phyloP scores from a whole-genome alignment of 2,888 invertebrate species.

The Iphiclides podalirius region DNA sequence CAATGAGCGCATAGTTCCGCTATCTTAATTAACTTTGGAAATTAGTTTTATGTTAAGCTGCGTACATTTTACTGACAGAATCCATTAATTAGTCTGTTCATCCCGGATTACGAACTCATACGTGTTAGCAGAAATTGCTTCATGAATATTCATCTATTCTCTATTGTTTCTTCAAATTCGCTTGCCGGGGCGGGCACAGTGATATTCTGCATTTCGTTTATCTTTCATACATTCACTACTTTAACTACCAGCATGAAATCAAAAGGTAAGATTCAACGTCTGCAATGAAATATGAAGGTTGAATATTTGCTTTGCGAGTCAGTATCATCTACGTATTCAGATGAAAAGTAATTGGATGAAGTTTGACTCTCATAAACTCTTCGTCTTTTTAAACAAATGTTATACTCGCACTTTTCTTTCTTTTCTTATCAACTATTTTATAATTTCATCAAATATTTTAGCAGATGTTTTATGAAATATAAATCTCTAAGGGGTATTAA shows the following conservation, averaged over 20 bases:
- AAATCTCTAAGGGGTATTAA: too few species aligned
- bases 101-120: conserved; percentile 15
- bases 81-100: conserved; percentile 18
- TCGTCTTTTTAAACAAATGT: too few species aligned
- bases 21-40: conserved; percentile 7
- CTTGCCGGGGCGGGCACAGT: neutral
- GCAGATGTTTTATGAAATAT: too few species aligned
- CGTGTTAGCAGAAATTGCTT: conserved; percentile 17
- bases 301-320: too few species aligned
- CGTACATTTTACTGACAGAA: conserved; percentile 11
- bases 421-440: too few species aligned
- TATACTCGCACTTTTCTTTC: too few species aligned
- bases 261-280: neutral
- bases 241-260: conserved; percentile 3
- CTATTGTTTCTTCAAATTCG: conserved; percentile 19
- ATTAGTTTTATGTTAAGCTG: conserved; percentile 15
- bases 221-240: conserved; percentile 4
- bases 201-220: conserved; percentile 3
- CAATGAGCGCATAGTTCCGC: too few species aligned
- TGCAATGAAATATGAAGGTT: too few species aligned
- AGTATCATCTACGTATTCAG: too few species aligned
- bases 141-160: conserved; percentile 18
- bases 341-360: too few species aligned
- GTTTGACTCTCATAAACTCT: too few species aligned
- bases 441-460: too few species aligned